These are phyloP conservation scores for Zygogramma bicolorata DNA, from an alignment of 2,888 invertebrate species.

Conservation along the genomic window DNA sequence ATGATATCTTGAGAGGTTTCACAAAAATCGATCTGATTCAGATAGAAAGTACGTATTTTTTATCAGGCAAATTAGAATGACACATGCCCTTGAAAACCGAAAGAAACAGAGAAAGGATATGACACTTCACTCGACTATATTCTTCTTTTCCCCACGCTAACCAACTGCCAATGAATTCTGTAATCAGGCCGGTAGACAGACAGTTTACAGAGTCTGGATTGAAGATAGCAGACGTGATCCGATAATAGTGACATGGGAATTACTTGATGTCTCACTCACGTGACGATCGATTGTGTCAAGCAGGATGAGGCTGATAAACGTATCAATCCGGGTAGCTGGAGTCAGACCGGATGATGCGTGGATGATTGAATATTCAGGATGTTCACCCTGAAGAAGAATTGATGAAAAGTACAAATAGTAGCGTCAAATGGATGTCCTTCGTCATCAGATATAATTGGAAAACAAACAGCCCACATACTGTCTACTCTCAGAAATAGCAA, in stretches of 20 bases:
- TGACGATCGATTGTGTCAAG: background rate
- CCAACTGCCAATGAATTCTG: background rate
- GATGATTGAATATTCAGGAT: background rate
- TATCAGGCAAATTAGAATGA: no score
- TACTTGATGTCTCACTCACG: background rate
- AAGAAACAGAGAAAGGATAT: no score
- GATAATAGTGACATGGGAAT: background rate
- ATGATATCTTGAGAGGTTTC: no score
- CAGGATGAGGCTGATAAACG: background rate
- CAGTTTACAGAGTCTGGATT: background rate
- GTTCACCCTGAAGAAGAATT: background rate
- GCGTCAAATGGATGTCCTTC: no score
- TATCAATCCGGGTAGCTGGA: background rate
- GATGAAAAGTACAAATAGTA: no score
- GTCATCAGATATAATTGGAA: no score
- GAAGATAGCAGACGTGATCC: background rate
- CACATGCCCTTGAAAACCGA: no score
- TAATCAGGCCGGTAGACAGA: background rate
- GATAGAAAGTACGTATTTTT: no score
- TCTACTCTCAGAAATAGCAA: no score
- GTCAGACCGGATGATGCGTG: background rate
- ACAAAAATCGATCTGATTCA: no score
- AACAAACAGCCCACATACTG: no score
- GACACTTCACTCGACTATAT: background rate
- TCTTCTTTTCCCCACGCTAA: background rate